Percentiles rank a stretch among this genome's conserved stretches.
Conservation (phyloP, 2,888 invertebrate genomes). For the Seira ritae region DNA sequence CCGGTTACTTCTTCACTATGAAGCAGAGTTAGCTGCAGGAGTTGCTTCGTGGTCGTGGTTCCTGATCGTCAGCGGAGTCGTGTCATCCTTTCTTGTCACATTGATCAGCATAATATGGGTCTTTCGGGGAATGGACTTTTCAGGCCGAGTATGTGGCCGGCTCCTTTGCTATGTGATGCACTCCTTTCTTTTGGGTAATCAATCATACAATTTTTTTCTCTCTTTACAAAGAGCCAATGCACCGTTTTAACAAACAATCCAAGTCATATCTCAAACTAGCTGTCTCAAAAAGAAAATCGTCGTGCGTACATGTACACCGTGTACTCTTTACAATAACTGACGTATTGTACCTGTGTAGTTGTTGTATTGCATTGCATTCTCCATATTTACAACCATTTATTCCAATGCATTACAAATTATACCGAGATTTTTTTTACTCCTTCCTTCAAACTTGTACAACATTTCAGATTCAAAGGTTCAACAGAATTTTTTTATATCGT, state of each 20-base stretch:
- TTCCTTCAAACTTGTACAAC: slow-evolving; percentile 24
- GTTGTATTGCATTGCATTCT: too few species aligned
- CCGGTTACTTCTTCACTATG: slow-evolving; percentile 55
- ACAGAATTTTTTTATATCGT: slow-evolving; percentile 26
- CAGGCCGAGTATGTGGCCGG: slow-evolving; percentile 73
- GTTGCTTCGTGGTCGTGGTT: slow-evolving; percentile 65
- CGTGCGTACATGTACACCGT: too few species aligned
- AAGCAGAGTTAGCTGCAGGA: slow-evolving; percentile 18
- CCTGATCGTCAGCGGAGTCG: slow-evolving; percentile 63
- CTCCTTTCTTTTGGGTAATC: slow-evolving; percentile 71
- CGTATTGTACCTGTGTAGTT: too few species aligned
- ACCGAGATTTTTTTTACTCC: background rate
- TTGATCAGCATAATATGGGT: slow-evolving; percentile 73
- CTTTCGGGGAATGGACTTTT: slow-evolving; percentile 73
- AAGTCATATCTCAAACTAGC: slow-evolving; percentile 4
- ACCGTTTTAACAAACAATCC: slow-evolving; percentile 14
- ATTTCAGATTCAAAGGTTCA: slow-evolving; percentile 33
- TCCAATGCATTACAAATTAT: slow-evolving; percentile 1
- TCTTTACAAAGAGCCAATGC: background rate
- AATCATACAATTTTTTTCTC: slow-evolving; percentile 41
- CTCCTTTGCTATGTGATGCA: slow-evolving; percentile 74
- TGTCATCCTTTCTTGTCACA: slow-evolving; percentile 72
- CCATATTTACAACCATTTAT: background rate
- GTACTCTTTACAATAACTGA: too few species aligned
- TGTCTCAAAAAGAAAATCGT: background rate